Evolutionary conservation across 2,113 vertebrate genomes (phyloP), one percentile per base, ranked within the genome.

Genomic region (Engystomops pustulosus): DNA sequence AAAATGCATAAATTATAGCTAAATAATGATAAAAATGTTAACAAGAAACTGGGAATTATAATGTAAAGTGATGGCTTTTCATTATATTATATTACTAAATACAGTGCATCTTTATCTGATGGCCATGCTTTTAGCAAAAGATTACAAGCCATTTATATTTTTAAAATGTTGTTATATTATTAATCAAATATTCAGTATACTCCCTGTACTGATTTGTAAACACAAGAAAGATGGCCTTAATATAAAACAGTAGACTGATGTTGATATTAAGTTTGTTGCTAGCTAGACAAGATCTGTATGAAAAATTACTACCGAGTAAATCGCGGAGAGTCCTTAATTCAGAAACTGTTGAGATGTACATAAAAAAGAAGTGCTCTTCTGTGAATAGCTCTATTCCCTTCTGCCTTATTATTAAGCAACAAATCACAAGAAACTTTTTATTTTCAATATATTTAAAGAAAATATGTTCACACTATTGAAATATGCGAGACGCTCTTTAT

Each of bases 181-280:
- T 81, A 72, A 81, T 81, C 80, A 81, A 58, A 70, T 70, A 55
- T 72, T 72, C n/a, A 25, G 36, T 55, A 71, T 30, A 18, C 6
- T 44, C 17, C 23, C 36, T 32, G 49, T 14, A 14, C 80, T 53
- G 55, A 53, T 60, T 82, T 82, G 32, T 30, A 82, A 72, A 71
- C 68, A 82, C 36, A 53, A 82, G 80, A 82, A 71, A 38, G 68
- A 82, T 82, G 51, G n/a, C 23, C 80, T 82, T 82, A 82, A 82
- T 82, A 82, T 82, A 58, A 72, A 72, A 60, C 32, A 41, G 68
- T 82, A 82, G 65, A 82, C 51, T 72, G 60, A 69, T 80, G 80
- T 60, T 71, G 68, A 58, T 82, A 82, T 82, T 82, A 82, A 60
- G 80, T 82, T 82, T 72, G 36, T 82, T 82, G 80, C 80, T 44